These are phyloP conservation scores for Choloepus hoffmanni DNA, from an alignment of 2,113 vertebrate genomes.

Conservation along the genomic window DNA sequence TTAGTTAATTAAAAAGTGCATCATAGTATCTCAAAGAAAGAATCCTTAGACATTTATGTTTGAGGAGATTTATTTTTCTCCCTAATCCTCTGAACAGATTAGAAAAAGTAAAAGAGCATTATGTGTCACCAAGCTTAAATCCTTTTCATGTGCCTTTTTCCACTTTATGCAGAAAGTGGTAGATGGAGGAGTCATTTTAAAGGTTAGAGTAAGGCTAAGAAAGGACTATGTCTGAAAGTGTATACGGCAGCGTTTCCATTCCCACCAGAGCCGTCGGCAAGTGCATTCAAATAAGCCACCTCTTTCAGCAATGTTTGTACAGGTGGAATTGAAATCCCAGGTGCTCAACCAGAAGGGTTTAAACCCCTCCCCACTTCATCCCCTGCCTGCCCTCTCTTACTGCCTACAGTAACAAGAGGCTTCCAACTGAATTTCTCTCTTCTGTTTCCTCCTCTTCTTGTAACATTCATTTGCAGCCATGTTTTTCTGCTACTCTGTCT, in stretches of 20 bases:
- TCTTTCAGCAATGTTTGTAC: background rate
- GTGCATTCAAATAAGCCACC: background rate
- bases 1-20: slow-evolving; percentile 39
- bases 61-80: slow-evolving; percentile 65
- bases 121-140: slow-evolving; percentile 57
- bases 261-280: background rate
- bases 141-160: slow-evolving; percentile 76
- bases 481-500: background rate
- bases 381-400: background rate
- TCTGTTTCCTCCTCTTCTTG: background rate
- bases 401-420: background rate
- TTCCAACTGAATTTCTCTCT: background rate
- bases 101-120: slow-evolving; percentile 72
- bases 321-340: background rate
- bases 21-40: slow-evolving; percentile 55
- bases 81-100: slow-evolving; percentile 79
- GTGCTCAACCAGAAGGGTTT: background rate
- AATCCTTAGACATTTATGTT: slow-evolving; percentile 66
- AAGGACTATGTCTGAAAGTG: background rate
- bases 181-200: slow-evolving; percentile 44
- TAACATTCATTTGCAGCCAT: background rate
- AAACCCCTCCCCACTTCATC: background rate
- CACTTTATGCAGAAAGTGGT: background rate
- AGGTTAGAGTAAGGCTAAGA: background rate
- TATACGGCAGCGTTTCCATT: background rate